These are phyloP conservation scores for Zaprionus davidi DNA, from an alignment of 1,140 invertebrate genomes.

Conservation along the genomic window DNA sequence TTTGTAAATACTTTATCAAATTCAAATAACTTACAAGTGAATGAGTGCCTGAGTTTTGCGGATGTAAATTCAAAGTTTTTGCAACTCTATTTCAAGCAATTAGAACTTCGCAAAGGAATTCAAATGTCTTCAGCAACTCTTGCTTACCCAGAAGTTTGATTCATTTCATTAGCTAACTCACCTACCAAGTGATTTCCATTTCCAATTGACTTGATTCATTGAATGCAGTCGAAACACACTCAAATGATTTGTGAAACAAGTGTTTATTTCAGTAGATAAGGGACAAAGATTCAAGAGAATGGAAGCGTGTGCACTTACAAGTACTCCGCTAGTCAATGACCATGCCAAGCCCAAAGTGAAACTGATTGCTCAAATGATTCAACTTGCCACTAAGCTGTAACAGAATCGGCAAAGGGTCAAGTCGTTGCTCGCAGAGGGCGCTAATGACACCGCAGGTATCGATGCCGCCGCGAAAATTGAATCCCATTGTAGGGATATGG, in stretches of 20 bases:
- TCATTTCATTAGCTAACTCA: too few relatives aligned
- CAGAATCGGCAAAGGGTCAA: slow-evolving; percentile 31
- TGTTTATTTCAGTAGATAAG: not conserved
- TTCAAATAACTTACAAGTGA: not conserved
- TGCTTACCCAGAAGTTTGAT: too few relatives aligned
- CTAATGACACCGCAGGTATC: slow-evolving; percentile 36
- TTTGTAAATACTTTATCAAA: too few relatives aligned
- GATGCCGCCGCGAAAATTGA: slow-evolving; percentile 38
- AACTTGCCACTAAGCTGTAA: slow-evolving; percentile 33
- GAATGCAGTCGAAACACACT: not conserved
- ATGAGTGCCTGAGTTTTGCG: not conserved
- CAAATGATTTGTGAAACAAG: not conserved
- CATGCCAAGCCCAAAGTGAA: slow-evolving; percentile 38
- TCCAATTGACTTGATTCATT: too few relatives aligned
- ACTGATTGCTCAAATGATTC: slow-evolving; percentile 30
- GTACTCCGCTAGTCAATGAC: slow-evolving; percentile 18
- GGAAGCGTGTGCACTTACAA: not conserved
- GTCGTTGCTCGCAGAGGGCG: slow-evolving; percentile 40
- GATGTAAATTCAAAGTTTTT: too few relatives aligned
- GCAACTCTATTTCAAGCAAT: too few relatives aligned
- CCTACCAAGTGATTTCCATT: too few relatives aligned
- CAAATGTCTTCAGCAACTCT: too few relatives aligned
- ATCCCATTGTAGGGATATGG: slow-evolving; percentile 15
- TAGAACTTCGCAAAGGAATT: too few relatives aligned
- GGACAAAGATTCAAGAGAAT: too few relatives aligned